A percentile compares a stretch with the other conserved stretches of the same genome.
Conservation (phyloP, 1,140 invertebrate species). For the Drosophila orena region DNA sequence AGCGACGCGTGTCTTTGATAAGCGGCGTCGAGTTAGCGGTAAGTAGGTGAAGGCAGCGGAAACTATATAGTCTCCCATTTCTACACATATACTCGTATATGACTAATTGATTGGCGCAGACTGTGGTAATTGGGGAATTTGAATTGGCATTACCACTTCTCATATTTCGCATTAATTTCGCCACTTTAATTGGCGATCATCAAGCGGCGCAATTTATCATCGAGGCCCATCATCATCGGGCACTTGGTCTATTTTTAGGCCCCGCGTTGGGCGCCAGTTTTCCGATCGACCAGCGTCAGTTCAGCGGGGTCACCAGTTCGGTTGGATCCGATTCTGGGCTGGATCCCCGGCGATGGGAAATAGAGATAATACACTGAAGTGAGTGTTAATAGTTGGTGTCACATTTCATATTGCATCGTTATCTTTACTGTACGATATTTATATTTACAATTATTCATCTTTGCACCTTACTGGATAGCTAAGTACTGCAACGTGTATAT, state of each 20-base stretch:
- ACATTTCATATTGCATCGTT: background rate
- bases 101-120: conserved; percentile 50
- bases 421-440: background rate
- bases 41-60: conserved; percentile 60
- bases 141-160: conserved; percentile 31
- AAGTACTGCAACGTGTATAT: background rate
- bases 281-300: conserved; percentile 1
- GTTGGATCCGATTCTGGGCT: conserved; percentile 9
- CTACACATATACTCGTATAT: conserved; percentile 34
- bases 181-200: conserved; percentile 65
- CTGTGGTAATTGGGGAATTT: conserved; percentile 27
- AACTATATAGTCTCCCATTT: background rate
- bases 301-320: conserved; percentile 18
- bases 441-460: background rate
- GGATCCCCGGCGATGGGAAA: background rate
- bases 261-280: conserved; percentile 14
- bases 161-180: conserved; percentile 57
- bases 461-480: background rate
- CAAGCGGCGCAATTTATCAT: conserved; percentile 62
- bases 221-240: conserved; percentile 6
- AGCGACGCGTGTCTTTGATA: conserved; percentile 54
- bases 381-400: background rate
- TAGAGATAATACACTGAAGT: no score
- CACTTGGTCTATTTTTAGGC: conserved; percentile 3
- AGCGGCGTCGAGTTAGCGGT: conserved; percentile 5